These are phyloP conservation scores for Amniataba percoides DNA, from an alignment of 2,797 vertebrate genomes.

Conservation along the genomic window DNA sequence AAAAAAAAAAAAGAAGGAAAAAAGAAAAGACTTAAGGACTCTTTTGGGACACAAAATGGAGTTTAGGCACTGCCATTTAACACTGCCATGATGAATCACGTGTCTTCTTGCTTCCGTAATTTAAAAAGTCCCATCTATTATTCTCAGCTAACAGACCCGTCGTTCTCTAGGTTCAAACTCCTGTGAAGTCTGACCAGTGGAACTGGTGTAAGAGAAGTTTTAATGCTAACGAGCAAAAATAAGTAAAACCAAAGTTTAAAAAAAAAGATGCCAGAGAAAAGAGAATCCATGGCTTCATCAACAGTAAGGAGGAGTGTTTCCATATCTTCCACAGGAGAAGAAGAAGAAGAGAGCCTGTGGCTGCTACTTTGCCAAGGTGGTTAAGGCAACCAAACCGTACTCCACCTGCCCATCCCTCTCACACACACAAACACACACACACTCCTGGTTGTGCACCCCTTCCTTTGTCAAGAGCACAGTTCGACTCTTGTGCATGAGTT, in stretches of 20 bases:
- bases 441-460: slow-evolving; percentile 39
- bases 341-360: slow-evolving; percentile 46
- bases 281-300: slow-evolving; percentile 69
- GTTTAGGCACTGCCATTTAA: slow-evolving; percentile 55
- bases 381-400: slow-evolving; percentile 82
- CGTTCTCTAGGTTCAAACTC: slow-evolving; percentile 28
- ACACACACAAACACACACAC: slow-evolving; percentile 31
- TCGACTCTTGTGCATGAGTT: slow-evolving; percentile 43
- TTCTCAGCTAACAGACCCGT: slow-evolving; percentile 37
- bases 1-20: slow-evolving; percentile 6
- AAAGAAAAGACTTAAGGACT: slow-evolving; percentile 34
- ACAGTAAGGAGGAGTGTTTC: slow-evolving; percentile 50
- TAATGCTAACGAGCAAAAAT: slow-evolving; percentile 56
- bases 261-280: slow-evolving; percentile 70
- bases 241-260: slow-evolving; percentile 82
- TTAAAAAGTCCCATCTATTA: slow-evolving; percentile 45
- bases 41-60: slow-evolving; percentile 57
- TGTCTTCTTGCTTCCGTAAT: slow-evolving; percentile 31
- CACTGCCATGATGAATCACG: slow-evolving; percentile 43
- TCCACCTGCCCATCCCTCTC: slow-evolving; percentile 36
- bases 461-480: slow-evolving; percentile 47
- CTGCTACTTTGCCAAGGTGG: slow-evolving; percentile 69
- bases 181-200: slow-evolving; percentile 32
- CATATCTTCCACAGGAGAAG: slow-evolving; percentile 46
- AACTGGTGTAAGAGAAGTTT: slow-evolving; percentile 53